A percentile compares a stretch with the other conserved stretches of the same genome.
These are phyloP conservation scores for Diorhabda elongata DNA, from an alignment of 1,140 invertebrate species.

Conservation along the genomic window DNA sequence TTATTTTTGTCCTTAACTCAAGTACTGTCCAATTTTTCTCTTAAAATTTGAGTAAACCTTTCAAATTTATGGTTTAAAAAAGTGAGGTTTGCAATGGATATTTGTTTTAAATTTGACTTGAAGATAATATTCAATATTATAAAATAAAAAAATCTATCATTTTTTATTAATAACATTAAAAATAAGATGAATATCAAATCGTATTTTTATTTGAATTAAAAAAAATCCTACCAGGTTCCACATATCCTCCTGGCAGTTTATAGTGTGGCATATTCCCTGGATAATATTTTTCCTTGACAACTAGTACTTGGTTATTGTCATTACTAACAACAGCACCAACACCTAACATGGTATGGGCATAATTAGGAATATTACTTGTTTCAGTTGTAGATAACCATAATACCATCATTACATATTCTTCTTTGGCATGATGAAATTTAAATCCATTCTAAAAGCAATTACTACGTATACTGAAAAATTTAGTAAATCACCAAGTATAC, in stretches of 20 bases:
- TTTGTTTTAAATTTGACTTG: no score
- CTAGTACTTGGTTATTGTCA: constrained; percentile 67
- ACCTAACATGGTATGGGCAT: constrained; percentile 81
- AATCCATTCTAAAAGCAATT: constrained; percentile 65
- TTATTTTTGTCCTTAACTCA: no score
- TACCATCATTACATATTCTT: constrained; percentile 73
- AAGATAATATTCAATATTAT: no score
- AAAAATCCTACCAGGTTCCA: constrained; percentile 66
- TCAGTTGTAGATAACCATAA: constrained; percentile 70
- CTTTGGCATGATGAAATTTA: constrained; percentile 80
- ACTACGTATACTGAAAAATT: constrained; percentile 5
- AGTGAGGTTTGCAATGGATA: no score
- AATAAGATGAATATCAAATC: no score
- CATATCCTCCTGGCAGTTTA: constrained; percentile 90
- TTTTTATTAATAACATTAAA: no score
- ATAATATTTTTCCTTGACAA: constrained; percentile 72
- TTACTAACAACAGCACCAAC: constrained; percentile 85
- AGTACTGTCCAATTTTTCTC: no score
- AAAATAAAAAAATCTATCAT: no score
- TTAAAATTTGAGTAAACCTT: no score
- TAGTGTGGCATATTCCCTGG: constrained; percentile 52
- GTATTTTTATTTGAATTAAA: no score
- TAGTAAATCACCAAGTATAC: no score
- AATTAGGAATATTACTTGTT: constrained; percentile 68
- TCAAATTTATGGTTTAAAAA: no score